Conservation (phyloP, 2,888 invertebrate species). For the Leptopilina syphax region DNA sequence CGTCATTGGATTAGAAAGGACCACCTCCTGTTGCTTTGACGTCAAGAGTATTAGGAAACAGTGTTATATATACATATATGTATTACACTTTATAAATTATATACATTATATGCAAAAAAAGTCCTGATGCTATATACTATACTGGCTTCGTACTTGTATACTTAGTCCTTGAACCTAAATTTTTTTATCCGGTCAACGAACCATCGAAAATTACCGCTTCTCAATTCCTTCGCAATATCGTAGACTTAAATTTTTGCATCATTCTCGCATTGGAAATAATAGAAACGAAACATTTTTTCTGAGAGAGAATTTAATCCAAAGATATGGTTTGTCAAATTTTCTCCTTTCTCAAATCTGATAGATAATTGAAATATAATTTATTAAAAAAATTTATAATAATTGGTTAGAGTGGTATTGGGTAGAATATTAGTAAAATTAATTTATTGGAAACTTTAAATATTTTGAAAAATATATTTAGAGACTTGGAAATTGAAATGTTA, state of each 20-base stretch:
- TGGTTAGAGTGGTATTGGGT: too few species aligned
- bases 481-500: too few species aligned
- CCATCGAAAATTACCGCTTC: slow-evolving; percentile 20
- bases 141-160: not conserved
- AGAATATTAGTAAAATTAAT: too few species aligned
- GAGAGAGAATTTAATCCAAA: too few species aligned
- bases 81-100: slow-evolving; percentile 19
- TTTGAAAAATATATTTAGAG: too few species aligned
- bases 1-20: slow-evolving; percentile 42
- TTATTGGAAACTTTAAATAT: too few species aligned
- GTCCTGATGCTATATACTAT: not conserved
- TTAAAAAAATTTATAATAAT: too few species aligned
- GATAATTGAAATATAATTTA: too few species aligned
- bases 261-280: not conserved
- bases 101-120: slow-evolving; percentile 18
- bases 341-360: too few species aligned
- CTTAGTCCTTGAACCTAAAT: slow-evolving; percentile 33
- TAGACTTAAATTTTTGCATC: not conserved
- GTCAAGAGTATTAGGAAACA: slow-evolving; percentile 37
- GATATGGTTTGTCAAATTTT: too few species aligned
- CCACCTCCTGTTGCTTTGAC: slow-evolving; percentile 34
- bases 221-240: not conserved
- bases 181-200: slow-evolving; percentile 24
- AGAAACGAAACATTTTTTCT: not conserved
- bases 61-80: not conserved